Base-by-base conservation (phyloP, 2,888 invertebrate genomes). In the Hydriomena furcata region DNA sequence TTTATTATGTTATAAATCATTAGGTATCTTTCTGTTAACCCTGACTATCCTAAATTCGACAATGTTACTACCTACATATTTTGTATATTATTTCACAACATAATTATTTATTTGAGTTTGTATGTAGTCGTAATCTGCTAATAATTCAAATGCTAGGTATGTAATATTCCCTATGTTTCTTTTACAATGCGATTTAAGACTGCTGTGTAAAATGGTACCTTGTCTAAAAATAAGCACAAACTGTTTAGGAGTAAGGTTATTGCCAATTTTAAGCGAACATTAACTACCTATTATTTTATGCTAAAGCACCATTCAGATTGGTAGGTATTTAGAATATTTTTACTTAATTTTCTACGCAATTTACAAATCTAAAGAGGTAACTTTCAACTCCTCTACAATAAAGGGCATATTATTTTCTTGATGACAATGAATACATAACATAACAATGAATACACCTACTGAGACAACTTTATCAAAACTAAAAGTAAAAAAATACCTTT, bases 31-130 rank as follows among this genome's bases (percentile, higher is more conserved):
- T 12, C 12, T 44, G 28, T 25, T 41, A 46, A 60, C 60, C 57
- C 55, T 60, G 60, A 24, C 49, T 60, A 60, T 50, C 58, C 60
- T 58, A 60, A 60, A 60, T 60, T 60, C 58, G 60, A 58, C 31
- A 24, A 27, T 41, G 42, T 24, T 28, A 31, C 34, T 48, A 41
- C 32, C 1, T 17, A 31, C 17, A 2, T 3, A n/a, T n/a, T n/a
- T n/a, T n/a, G n/a, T n/a, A n/a, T n/a, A n/a, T n/a, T n/a, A n/a
- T n/a, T n/a, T n/a, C n/a, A n/a, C n/a, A n/a, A n/a, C n/a, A n/a
- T n/a, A n/a, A n/a, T n/a, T n/a, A n/a, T n/a, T n/a, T n/a, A n/a
- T n/a, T n/a, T n/a, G n/a, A n/a, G n/a, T n/a, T n/a, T n/a, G n/a
- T n/a, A n/a, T n/a, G n/a, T n/a, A n/a, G n/a, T n/a, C n/a, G n/a